phyloP scores from a whole-genome alignment of 2,113 vertebrate genomes.

The Caranx ignobilis region DNA sequence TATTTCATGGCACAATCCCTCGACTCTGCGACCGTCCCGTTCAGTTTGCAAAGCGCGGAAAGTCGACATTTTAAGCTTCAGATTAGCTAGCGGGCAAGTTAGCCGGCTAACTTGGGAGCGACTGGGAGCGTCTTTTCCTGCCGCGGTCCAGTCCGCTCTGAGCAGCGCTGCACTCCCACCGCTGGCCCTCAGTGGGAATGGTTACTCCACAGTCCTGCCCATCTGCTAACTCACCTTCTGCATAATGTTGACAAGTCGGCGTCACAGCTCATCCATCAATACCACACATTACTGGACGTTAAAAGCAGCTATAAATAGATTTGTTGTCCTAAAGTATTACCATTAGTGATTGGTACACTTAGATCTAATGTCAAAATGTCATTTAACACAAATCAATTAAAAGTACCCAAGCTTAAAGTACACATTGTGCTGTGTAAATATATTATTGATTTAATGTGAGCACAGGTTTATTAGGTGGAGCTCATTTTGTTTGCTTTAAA shows the following conservation, averaged over 20 bases:
- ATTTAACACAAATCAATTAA: no score
- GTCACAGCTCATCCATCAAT: background rate
- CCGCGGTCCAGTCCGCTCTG: slow-evolving; percentile 26
- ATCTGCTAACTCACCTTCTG: background rate
- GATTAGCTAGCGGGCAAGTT: slow-evolving; percentile 47
- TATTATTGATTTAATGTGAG: background rate
- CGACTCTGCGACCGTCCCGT: slow-evolving; percentile 36
- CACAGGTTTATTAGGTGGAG: no score
- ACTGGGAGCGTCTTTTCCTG: slow-evolving; percentile 28
- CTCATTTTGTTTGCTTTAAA: background rate
- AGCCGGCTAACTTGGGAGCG: slow-evolving; percentile 49
- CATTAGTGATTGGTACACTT: background rate
- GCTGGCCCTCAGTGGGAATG: slow-evolving; percentile 14
- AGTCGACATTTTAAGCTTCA: slow-evolving; percentile 61
- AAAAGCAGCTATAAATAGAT: no score
- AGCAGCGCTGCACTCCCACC: slow-evolving; percentile 13
- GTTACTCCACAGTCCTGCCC: slow-evolving; percentile 39
- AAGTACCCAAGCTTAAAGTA: background rate
- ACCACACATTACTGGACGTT: background rate
- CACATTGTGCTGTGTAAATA: no score
- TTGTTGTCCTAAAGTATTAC: no score
- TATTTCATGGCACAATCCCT: slow-evolving; percentile 51
- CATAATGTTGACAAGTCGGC: background rate
- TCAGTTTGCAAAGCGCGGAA: slow-evolving; percentile 26
- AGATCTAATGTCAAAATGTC: background rate